These are phyloP conservation scores for Sesamia inferens DNA, from an alignment of 2,888 invertebrate species.

Conservation along the genomic window DNA sequence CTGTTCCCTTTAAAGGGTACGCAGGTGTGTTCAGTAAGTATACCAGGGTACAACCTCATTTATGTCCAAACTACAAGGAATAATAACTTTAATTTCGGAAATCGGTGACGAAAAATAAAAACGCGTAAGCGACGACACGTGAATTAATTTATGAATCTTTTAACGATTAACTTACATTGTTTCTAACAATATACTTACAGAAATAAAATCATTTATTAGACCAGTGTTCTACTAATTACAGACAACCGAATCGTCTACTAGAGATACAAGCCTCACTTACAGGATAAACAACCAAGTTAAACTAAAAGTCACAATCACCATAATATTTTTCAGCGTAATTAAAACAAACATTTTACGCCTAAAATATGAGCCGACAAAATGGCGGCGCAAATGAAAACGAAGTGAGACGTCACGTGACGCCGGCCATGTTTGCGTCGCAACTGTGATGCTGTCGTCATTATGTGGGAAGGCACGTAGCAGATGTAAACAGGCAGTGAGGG, in stretches of 20 bases:
- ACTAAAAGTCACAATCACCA: constrained; percentile 7
- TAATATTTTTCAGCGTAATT: constrained; percentile 33
- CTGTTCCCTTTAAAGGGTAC: no score
- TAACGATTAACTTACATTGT: no score
- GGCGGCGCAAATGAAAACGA: constrained; percentile 47
- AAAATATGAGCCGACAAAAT: constrained; percentile 35
- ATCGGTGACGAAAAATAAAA: no score
- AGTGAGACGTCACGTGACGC: constrained; percentile 49
- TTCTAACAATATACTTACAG: not conserved
- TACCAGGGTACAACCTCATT: no score
- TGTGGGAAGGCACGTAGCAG: not conserved
- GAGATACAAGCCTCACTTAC: not conserved
- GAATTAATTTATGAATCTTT: no score
- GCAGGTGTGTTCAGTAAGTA: no score
- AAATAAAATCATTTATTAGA: not conserved
- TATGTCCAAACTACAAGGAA: no score
- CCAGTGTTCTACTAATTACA: not conserved
- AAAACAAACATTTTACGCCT: constrained; percentile 16
- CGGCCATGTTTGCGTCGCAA: constrained; percentile 17
- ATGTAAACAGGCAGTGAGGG: not conserved
- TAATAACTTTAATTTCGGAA: no score
- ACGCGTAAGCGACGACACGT: no score
- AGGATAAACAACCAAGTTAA: not conserved
- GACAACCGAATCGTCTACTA: not conserved
- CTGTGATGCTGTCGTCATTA: constrained; percentile 20